Conservation (phyloP, 2,797 vertebrate genomes). For the Coregonus sp. region DNA sequence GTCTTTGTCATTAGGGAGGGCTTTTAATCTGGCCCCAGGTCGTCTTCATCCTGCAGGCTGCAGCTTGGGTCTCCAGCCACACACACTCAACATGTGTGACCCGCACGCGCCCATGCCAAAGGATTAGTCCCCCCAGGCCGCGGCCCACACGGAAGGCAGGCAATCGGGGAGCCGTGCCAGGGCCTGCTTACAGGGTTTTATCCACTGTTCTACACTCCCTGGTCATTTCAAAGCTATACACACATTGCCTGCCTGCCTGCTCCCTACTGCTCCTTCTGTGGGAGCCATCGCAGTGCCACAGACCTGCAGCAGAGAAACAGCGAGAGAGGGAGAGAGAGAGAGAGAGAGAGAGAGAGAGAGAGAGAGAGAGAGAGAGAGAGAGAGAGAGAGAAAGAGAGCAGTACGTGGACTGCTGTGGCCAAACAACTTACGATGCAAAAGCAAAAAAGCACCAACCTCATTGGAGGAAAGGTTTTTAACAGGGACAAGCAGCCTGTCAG, state of each 20-base stretch:
- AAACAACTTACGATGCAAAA: constrained; percentile 8
- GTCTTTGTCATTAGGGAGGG: constrained; percentile 49
- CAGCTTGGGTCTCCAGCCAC: constrained; percentile 46
- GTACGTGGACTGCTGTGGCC: too few relatives aligned
- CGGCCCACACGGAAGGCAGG: constrained; percentile 58
- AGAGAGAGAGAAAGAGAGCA: too few relatives aligned
- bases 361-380: too few relatives aligned
- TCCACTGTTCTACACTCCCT: constrained; percentile 59
- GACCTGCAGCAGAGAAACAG: constrained; percentile 34
- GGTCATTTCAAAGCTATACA: constrained; percentile 54
- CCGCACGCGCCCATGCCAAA: constrained; percentile 38
- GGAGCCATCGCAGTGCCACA: constrained; percentile 19
- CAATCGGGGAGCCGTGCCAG: constrained; percentile 64
- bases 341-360: too few relatives aligned
- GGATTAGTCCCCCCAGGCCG: constrained; percentile 66
- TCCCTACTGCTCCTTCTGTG: constrained; percentile 14
- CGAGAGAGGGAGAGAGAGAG: not conserved
- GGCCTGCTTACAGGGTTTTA: constrained; percentile 73
- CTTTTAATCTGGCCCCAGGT: constrained; percentile 48
- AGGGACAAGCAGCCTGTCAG: constrained; percentile 33
- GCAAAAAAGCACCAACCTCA: constrained; percentile 23
- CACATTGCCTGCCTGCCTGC: constrained; percentile 41
- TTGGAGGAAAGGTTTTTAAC: constrained; percentile 1
- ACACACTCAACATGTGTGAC: not conserved
- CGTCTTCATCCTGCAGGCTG: constrained; percentile 41